A percentile compares a stretch with the other conserved stretches of the same genome.
Evolutionary conservation across 2,797 vertebrate species (phyloP).

Genomic region (Channa striata): DNA sequence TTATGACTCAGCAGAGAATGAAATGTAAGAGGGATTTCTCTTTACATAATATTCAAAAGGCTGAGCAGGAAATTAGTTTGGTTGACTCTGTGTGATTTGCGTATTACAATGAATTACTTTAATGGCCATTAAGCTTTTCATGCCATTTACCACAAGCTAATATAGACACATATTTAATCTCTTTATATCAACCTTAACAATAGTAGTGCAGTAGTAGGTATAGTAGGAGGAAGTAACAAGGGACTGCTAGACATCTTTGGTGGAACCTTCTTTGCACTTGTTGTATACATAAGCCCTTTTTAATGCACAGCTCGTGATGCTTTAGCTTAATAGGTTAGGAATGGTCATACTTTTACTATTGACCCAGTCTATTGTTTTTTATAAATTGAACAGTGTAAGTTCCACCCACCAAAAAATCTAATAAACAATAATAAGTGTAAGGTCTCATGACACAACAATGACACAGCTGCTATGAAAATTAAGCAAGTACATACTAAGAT

Average conservation of each 20-base stretch:
- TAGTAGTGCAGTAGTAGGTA: no score
- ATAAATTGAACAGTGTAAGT: no score
- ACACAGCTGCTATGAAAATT: no score
- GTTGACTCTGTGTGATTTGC: conserved; percentile 36
- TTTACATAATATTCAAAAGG: conserved; percentile 34
- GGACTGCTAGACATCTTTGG: neutral
- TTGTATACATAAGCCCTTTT: no score
- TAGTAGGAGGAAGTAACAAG: neutral
- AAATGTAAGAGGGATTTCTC: conserved; percentile 19
- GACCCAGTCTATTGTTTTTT: no score
- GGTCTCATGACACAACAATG: no score
- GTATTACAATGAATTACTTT: conserved; percentile 48
- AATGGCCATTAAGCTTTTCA: conserved; percentile 37
- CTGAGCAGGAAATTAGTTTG: conserved; percentile 46
- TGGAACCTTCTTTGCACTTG: conserved; percentile 1
- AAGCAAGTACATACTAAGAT: no score
- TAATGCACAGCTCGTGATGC: no score
- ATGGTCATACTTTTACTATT: no score
- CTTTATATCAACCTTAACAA: conserved; percentile 16
- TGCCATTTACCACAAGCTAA: conserved; percentile 38
- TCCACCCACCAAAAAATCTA: no score
- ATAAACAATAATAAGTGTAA: no score
- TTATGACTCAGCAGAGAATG: conserved; percentile 21
- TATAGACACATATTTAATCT: conserved; percentile 17
- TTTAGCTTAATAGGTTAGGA: no score